phyloP scores from a whole-genome alignment of 2,888 invertebrate species.

The Noctua janthina region DNA sequence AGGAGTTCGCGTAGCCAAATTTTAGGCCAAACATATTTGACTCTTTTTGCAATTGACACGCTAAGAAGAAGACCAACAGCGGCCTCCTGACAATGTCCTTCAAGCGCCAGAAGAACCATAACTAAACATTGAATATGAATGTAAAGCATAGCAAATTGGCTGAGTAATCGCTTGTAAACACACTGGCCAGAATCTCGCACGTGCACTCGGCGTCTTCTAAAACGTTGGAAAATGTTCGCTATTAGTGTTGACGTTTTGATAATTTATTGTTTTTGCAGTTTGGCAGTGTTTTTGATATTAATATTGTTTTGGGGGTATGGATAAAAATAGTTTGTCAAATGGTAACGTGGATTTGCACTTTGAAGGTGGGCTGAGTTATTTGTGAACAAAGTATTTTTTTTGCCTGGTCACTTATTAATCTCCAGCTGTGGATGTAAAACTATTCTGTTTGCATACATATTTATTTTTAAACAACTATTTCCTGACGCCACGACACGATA shows the following conservation, averaged over 20 bases:
- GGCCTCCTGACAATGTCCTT: background rate
- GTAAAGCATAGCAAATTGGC: slow-evolving; percentile 71
- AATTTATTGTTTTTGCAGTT: slow-evolving; percentile 27
- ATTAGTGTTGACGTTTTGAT: slow-evolving; percentile 37
- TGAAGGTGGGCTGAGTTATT: background rate
- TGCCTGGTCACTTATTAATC: background rate
- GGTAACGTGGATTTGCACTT: background rate
- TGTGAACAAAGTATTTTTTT: background rate
- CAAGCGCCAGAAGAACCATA: background rate
- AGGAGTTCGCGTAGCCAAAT: background rate
- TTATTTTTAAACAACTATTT: slow-evolving; percentile 29
- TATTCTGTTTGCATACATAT: slow-evolving; percentile 4
- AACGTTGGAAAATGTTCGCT: background rate
- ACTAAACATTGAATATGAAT: slow-evolving; percentile 59
- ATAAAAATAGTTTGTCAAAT: background rate
- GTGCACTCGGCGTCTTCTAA: slow-evolving; percentile 5
- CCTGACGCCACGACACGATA: background rate
- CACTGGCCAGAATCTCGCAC: background rate
- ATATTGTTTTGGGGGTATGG: background rate
- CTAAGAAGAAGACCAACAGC: background rate
- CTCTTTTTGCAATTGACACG: background rate
- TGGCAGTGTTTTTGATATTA: slow-evolving; percentile 12
- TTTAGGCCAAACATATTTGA: background rate
- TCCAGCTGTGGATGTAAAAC: background rate
- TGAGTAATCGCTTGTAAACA: slow-evolving; percentile 61